Percentiles rank a stretch among this genome's conserved stretches.
Evolutionary conservation across 2,797 vertebrate species (phyloP).

Genomic region (Buphagus erythrorhynchus): DNA sequence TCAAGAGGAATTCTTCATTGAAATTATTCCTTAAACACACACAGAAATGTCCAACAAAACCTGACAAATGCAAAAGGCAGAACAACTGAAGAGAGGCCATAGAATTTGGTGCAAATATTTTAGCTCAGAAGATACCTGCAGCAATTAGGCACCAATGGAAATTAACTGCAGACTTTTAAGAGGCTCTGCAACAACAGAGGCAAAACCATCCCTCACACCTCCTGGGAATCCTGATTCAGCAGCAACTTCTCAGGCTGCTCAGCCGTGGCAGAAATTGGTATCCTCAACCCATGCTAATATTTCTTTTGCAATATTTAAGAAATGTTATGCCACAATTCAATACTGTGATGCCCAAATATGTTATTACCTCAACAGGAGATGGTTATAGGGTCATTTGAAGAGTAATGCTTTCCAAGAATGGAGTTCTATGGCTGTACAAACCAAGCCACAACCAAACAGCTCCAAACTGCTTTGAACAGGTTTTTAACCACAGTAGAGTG

Average conservation of each 20-base stretch:
- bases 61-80: not conserved
- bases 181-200: not conserved
- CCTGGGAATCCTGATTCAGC: not conserved
- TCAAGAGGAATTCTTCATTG: not conserved
- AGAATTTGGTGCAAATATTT: not conserved
- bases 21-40: not conserved
- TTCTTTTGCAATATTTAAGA: not conserved
- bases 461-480: not conserved
- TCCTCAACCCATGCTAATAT: not conserved
- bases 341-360: not conserved
- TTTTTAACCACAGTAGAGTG: not conserved
- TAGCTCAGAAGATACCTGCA: not conserved
- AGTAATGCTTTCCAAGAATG: not conserved
- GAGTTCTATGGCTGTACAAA: not conserved
- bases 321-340: not conserved
- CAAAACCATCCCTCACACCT: not conserved
- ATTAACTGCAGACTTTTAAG: not conserved
- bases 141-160: not conserved
- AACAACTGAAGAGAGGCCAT: not conserved
- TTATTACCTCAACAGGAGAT: not conserved
- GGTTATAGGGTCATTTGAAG: not conserved
- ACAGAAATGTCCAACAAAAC: not conserved
- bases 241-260: not conserved
- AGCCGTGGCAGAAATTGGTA: not conserved
- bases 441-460: not conserved